Evolutionary conservation across 2,797 vertebrate species (phyloP).

Genomic region (Myripristis murdjan): DNA sequence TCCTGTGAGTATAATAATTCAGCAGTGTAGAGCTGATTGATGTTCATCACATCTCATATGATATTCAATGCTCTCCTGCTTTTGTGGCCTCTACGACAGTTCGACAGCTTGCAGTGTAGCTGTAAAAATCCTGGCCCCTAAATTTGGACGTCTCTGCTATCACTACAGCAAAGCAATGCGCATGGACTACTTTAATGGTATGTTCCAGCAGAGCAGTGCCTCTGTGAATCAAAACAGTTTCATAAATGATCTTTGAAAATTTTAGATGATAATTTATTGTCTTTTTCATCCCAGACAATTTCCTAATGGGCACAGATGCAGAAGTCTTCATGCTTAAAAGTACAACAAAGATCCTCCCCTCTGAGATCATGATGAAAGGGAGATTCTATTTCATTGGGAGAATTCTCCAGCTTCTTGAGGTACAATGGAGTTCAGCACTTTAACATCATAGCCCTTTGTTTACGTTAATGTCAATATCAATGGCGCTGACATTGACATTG

Average conservation of each 20-base stretch:
- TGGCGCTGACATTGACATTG: too few species aligned
- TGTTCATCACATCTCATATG: background rate
- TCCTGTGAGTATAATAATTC: slow-evolving; percentile 84
- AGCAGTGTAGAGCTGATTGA: background rate
- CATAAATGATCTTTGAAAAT: background rate
- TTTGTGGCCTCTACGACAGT: slow-evolving; percentile 71
- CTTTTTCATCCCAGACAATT: slow-evolving; percentile 75
- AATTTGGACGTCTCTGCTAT: slow-evolving; percentile 81
- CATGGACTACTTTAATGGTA: slow-evolving; percentile 86
- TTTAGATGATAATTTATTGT: slow-evolving; percentile 5
- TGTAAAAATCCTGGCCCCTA: slow-evolving; percentile 87
- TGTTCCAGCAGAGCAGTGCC: slow-evolving; percentile 32
- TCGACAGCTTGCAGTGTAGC: slow-evolving; percentile 89
- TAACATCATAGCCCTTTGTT: background rate
- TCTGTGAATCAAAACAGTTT: background rate
- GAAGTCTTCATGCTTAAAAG: slow-evolving; percentile 86
- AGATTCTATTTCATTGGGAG: slow-evolving; percentile 83
- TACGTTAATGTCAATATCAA: background rate
- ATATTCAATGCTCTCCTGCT: background rate
- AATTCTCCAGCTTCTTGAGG: slow-evolving; percentile 87
- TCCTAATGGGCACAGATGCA: slow-evolving; percentile 79
- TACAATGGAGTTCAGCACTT: slow-evolving; percentile 59
- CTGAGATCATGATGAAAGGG: slow-evolving; percentile 82
- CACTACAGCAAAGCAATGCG: slow-evolving; percentile 84
- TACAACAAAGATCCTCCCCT: slow-evolving; percentile 82